Percentiles rank a stretch among this genome's conserved stretches.
Evolutionary conservation across 1,140 invertebrate species (phyloP).

Genomic region (Zeugodacus cucurbitae): DNA sequence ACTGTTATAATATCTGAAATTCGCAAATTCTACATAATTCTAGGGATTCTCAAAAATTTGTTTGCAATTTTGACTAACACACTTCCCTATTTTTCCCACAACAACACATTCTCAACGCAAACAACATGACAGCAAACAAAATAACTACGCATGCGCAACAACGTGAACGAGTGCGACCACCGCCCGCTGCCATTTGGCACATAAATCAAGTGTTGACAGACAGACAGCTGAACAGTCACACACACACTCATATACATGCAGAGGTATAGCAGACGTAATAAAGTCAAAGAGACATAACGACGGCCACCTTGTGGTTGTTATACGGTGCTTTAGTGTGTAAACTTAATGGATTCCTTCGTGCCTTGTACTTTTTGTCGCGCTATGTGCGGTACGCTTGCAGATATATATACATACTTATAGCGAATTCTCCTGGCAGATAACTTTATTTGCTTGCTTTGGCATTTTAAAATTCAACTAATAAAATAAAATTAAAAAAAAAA

Average conservation of each 20-base stretch:
- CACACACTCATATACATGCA: background rate
- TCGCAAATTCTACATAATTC: background rate
- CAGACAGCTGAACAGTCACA: background rate
- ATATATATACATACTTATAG: too few relatives aligned
- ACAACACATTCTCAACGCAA: background rate
- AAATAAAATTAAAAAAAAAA: background rate
- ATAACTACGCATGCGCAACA: conserved; percentile 15
- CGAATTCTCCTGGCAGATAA: background rate
- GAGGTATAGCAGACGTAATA: background rate
- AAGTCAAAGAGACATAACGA: background rate
- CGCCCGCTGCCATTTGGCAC: conserved; percentile 36
- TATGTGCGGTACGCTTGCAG: background rate
- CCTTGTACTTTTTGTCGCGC: background rate
- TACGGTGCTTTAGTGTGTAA: background rate
- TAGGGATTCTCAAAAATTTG: background rate
- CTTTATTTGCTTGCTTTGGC: background rate
- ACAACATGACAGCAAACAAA: background rate
- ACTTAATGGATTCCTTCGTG: background rate
- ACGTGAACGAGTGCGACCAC: background rate
- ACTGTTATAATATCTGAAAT: too few relatives aligned
- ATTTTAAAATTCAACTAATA: conserved; percentile 4
- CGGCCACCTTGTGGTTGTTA: conserved; percentile 8
- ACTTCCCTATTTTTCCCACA: background rate
- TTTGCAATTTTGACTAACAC: background rate
- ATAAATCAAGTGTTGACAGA: conserved; percentile 37